Conservation (phyloP, 2,888 invertebrate species). For the Drosophila anomalata region DNA sequence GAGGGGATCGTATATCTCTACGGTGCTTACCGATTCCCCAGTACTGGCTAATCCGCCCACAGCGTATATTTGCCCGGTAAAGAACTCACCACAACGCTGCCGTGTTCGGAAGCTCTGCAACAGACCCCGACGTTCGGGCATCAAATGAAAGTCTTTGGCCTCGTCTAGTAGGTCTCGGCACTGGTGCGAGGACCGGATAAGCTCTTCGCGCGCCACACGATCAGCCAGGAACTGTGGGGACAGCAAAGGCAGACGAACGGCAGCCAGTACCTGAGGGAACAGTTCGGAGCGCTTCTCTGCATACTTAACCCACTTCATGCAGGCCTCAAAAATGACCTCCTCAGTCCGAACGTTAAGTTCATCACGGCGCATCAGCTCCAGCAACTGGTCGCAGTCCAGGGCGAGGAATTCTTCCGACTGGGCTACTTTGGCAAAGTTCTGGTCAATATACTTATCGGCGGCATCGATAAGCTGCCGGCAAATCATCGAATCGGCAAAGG, state of each 20-base stretch:
- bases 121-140: conserved; percentile 92
- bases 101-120: conserved; percentile 90
- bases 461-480: conserved; percentile 89
- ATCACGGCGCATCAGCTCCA: conserved; percentile 89
- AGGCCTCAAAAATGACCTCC: conserved; percentile 93
- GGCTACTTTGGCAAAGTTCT: conserved; percentile 90
- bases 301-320: conserved; percentile 91
- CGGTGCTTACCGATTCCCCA: conserved; percentile 92
- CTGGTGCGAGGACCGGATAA: conserved; percentile 90
- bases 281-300: conserved; percentile 86
- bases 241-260: conserved; percentile 91
- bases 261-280: conserved; percentile 89
- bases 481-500: conserved; percentile 91
- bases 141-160: conserved; percentile 93
- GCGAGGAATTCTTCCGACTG: conserved; percentile 90
- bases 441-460: conserved; percentile 90
- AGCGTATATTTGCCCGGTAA: conserved; percentile 92
- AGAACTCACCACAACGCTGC: conserved; percentile 89
- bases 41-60: conserved; percentile 93
- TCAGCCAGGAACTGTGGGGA: conserved; percentile 93
- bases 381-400: conserved; percentile 86
- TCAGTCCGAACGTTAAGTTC: conserved; percentile 91
- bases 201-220: conserved; percentile 90
- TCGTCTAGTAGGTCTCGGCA: conserved; percentile 94
- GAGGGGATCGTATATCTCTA: conserved; percentile 92